A percentile compares a stretch with the other conserved stretches of the same genome.
These are phyloP conservation scores for Tromatobia lineatoria DNA, from an alignment of 2,888 invertebrate genomes.

Conservation along the genomic window DNA sequence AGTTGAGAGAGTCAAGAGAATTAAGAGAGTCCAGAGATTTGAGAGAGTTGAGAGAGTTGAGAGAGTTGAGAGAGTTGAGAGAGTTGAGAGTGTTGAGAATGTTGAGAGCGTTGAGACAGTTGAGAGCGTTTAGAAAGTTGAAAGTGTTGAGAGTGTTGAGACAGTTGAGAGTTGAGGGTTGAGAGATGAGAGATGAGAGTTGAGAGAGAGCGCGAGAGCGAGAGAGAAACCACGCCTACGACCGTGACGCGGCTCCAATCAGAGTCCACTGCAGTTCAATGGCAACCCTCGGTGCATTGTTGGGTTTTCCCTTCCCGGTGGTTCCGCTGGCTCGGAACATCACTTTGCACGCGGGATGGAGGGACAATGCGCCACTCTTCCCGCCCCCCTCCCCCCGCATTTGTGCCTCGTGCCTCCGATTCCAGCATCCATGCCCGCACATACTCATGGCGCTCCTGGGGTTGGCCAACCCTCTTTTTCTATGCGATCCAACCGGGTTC, in stretches of 20 bases:
- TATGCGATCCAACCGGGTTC: conserved; percentile 58
- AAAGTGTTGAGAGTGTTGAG: too few relatives aligned
- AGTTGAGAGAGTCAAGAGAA: too few relatives aligned
- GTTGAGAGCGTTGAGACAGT: too few relatives aligned
- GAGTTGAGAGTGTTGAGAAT: too few relatives aligned
- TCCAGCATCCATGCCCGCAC: conserved; percentile 68
- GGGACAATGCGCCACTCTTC: conserved; percentile 52
- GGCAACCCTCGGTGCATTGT: conserved; percentile 83
- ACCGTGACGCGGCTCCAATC: conserved; percentile 82
- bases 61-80: too few relatives aligned
- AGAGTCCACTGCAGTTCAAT: conserved; percentile 82
- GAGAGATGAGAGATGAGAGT: conserved; percentile 61
- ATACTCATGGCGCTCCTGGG: conserved; percentile 37
- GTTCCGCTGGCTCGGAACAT: conserved; percentile 26
- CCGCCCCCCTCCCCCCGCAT: conserved; percentile 7
- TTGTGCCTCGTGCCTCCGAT: conserved; percentile 56
- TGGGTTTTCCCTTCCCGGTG: conserved; percentile 74
- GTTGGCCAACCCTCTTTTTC: conserved; percentile 49
- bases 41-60: too few relatives aligned
- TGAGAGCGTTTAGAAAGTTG: too few relatives aligned
- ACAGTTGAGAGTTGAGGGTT: conserved; percentile 13
- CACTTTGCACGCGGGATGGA: neutral
- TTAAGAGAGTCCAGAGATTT: too few relatives aligned
- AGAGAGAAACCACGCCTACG: conserved; percentile 81
- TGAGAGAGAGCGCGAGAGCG: conserved; percentile 78